Percentiles rank a stretch among this genome's conserved stretches.
Conservation (phyloP, 2,888 invertebrate genomes). For the Phalera bucephala region DNA sequence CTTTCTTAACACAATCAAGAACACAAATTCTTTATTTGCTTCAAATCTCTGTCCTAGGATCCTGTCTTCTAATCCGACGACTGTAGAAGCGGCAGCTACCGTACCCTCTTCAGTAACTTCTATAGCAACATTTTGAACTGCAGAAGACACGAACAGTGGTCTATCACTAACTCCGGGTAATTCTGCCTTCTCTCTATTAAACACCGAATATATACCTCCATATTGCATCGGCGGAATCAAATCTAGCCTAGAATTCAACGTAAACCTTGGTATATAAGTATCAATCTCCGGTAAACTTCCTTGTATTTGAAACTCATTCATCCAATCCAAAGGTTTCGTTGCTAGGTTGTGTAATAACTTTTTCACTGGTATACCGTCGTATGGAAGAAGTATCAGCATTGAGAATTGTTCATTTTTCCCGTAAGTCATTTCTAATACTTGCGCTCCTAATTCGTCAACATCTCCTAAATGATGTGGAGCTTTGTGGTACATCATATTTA, state of each 20-base stretch:
- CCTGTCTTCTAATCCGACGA: conserved; percentile 69
- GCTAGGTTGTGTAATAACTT: conserved; percentile 78
- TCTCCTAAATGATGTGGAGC: conserved; percentile 81
- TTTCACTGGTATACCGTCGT: conserved; percentile 75
- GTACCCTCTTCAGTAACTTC: conserved; percentile 90
- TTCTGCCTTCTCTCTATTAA: conserved; percentile 80
- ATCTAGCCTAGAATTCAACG: conserved; percentile 70
- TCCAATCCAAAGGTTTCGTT: conserved; percentile 70
- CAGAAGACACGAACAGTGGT: conserved; percentile 81
- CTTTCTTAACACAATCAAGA: conserved; percentile 84
- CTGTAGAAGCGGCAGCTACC: conserved; percentile 85
- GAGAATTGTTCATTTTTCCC: conserved; percentile 83
- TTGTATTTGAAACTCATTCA: conserved; percentile 70
- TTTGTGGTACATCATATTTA: conserved; percentile 90
- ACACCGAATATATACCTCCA: conserved; percentile 86
- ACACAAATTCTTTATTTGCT: conserved; percentile 86
- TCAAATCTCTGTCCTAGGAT: conserved; percentile 80
- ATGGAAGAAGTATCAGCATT: conserved; percentile 86
- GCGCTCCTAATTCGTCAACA: conserved; percentile 80
- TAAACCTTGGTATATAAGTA: conserved; percentile 84
- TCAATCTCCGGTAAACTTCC: conserved; percentile 77
- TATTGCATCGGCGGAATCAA: conserved; percentile 69
- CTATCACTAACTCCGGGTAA: conserved; percentile 83
- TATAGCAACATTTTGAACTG: conserved; percentile 87
- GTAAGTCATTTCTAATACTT: conserved; percentile 87